Base-by-base conservation (phyloP, 2,113 vertebrate genomes). In the Brachyistius frenatus region DNA sequence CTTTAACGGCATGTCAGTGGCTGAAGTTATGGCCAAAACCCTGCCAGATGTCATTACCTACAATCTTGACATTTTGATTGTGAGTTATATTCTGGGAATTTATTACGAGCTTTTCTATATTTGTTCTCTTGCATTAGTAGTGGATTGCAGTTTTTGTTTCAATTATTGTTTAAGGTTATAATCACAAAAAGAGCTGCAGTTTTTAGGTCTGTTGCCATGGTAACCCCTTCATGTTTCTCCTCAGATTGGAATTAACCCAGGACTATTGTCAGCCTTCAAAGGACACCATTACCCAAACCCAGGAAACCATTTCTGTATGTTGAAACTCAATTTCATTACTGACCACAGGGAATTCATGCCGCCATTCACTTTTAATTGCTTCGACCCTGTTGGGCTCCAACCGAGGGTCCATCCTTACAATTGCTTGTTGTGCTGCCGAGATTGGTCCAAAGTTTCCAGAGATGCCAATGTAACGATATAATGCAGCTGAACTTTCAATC, bases 291-390 rank as follows among this genome's bases (percentile, higher is more conserved):
- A 99, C 80, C 98, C 98, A 39, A 98, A 98, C 92, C 98, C 98
- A 88, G 98, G 98, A 89, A 99, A 99, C 90, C 98, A 99, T 89
- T 99, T 99, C 86, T 99, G 98, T 99, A 96, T 30, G 98, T 95
- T 79, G 30, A 39, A 55, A 73, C 86, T 52, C 15, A 30, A 23
- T 80, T 69, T 74, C 33, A 65, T 63, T 69, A 68, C 64, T 66
- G 49, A 56, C 30, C 53, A 36, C 49, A 74, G 55, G 39, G 50
- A 73, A 66, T 41, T 15, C 52, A 32, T 33, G 8, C 7, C 54
- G 46, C 30, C 62, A 7, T 53, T 63, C 54, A 50, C 58, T n/a
- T 44, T 39, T 60, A 58, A 23, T 44, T 13, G 10, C 9, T 15
- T 30, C 58, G 14, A 10, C 57, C 30, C 5, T n/a, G 32, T 23